phyloP scores from a whole-genome alignment of 2,888 invertebrate species.

The Lapara coniferarum region DNA sequence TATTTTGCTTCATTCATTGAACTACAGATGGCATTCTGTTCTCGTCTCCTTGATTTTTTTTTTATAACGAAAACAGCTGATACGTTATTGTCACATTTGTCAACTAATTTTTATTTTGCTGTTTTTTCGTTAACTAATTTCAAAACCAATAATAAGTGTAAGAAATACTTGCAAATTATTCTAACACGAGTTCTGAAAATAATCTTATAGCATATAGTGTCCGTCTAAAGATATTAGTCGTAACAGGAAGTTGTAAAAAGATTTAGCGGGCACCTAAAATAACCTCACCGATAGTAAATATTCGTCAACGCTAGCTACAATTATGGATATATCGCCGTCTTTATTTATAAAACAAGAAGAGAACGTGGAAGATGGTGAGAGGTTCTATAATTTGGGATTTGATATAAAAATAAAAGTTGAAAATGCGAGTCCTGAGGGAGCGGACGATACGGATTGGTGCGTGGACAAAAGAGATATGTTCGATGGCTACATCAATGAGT shows the following conservation, averaged over 20 bases:
- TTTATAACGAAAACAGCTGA: too few species aligned
- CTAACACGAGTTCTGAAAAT: too few species aligned
- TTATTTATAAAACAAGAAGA: constrained; percentile 15
- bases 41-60: too few species aligned
- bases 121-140: too few species aligned
- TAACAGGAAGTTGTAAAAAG: not conserved
- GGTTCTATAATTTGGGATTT: constrained; percentile 2
- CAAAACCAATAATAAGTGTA: too few species aligned
- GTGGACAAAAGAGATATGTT: constrained; percentile 4
- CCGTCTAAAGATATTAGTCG: too few species aligned
- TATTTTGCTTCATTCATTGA: too few species aligned
- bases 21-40: too few species aligned
- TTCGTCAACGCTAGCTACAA: not conserved
- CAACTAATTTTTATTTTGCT: too few species aligned
- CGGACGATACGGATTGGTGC: not conserved
- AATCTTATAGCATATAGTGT: too few species aligned
- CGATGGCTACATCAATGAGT: not conserved
- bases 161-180: too few species aligned
- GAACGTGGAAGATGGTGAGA: not conserved
- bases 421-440: not conserved
- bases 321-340: not conserved
- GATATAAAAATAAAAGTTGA: constrained; percentile 11
- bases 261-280: not conserved
- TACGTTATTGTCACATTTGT: too few species aligned
- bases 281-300: not conserved